These are phyloP conservation scores for Sebastes vulpes DNA, from an alignment of 2,797 vertebrate genomes.

Conservation along the genomic window DNA sequence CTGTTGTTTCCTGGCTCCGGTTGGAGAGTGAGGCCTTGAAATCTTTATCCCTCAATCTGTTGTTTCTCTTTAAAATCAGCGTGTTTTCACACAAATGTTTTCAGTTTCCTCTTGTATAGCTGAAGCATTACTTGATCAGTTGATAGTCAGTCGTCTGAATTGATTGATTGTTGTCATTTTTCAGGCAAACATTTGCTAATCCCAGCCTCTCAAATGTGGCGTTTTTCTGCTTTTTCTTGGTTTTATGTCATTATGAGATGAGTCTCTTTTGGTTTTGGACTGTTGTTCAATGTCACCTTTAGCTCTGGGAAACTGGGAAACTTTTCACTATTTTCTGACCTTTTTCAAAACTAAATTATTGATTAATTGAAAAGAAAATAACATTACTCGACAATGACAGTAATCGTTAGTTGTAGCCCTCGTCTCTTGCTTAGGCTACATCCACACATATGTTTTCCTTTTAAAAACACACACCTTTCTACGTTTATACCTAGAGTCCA, in stretches of 20 bases:
- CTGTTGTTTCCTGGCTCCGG: not conserved
- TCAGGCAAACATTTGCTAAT: not conserved
- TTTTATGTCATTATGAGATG: not conserved
- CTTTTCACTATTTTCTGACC: not conserved
- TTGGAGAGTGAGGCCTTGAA: not conserved
- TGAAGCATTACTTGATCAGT: not conserved
- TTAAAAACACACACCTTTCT: rapidly evolving
- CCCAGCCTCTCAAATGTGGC: not conserved
- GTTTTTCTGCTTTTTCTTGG: not conserved
- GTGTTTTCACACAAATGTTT: not conserved
- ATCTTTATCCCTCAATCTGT: conserved; percentile 14
- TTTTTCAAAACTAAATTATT: not conserved
- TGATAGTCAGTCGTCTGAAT: not conserved
- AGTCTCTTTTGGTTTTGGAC: not conserved
- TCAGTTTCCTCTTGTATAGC: not conserved
- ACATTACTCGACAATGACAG: not conserved
- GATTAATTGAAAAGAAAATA: not conserved
- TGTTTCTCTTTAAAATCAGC: not conserved
- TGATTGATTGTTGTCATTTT: not conserved
- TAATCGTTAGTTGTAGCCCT: not conserved
- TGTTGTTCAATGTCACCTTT: not conserved
- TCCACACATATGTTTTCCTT: too few relatives aligned
- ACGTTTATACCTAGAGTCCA: rapidly evolving
- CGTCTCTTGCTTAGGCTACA: not conserved
- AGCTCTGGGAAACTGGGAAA: not conserved